phyloP scores from a whole-genome alignment of 1,140 invertebrate genomes.

The Apis florea region DNA sequence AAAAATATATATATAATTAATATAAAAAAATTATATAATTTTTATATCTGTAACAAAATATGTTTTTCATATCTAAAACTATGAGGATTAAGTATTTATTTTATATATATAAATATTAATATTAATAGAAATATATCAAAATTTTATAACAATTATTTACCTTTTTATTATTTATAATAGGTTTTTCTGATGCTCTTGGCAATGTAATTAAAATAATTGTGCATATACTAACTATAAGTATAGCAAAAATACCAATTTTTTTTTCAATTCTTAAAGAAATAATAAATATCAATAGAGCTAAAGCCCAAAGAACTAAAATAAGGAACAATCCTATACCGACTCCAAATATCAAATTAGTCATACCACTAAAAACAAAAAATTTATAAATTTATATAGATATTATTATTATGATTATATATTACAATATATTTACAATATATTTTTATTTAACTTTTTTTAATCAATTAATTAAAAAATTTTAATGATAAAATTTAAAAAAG shows the following conservation, averaged over 20 bases:
- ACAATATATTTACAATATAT: neutral
- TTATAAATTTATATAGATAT: neutral
- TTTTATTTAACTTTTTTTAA: neutral
- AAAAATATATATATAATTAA: neutral
- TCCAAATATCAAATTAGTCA: conserved; percentile 80
- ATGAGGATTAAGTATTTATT: neutral
- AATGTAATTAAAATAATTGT: conserved; percentile 81
- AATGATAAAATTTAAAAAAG: neutral
- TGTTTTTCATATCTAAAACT: neutral
- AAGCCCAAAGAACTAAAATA: conserved; percentile 81
- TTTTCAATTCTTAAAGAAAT: conserved; percentile 81
- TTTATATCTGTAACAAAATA: conserved; percentile 79
- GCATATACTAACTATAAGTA: conserved; percentile 77
- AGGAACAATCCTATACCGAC: conserved; percentile 82
- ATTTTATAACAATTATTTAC: conserved; percentile 53
- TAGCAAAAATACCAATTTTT: conserved; percentile 79
- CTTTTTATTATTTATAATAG: conserved; percentile 68
- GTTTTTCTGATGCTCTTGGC: conserved; percentile 77
- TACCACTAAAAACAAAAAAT: conserved; percentile 61
- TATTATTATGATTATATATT: neutral
- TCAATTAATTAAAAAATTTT: neutral
- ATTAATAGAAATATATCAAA: neutral
- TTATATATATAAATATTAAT: neutral
- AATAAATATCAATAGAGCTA: conserved; percentile 81
- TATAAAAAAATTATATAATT: neutral